Evolutionary conservation across 2,888 invertebrate genomes (phyloP).

Genomic region (Adineta ricciae): DNA sequence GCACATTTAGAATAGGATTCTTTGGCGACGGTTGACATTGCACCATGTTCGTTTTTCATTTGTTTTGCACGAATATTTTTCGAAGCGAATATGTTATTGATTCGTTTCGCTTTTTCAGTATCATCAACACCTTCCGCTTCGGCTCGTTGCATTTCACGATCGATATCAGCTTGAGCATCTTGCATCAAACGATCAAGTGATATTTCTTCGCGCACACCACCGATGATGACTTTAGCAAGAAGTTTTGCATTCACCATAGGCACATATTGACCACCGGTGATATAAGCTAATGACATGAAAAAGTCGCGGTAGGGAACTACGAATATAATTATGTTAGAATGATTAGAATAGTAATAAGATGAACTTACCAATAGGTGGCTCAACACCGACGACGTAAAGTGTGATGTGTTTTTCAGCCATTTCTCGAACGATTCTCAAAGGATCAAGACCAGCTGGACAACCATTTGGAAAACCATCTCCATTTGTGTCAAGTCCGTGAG

Average conservation of each 20-base stretch:
- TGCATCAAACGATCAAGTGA: slow-evolving; percentile 42
- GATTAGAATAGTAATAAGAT: too few relatives aligned
- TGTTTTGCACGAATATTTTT: slow-evolving; percentile 8
- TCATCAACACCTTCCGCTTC: slow-evolving; percentile 38
- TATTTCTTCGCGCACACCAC: slow-evolving; percentile 43
- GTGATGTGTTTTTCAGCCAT: slow-evolving; percentile 43
- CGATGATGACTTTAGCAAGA: slow-evolving; percentile 41
- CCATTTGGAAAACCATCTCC: slow-evolving; percentile 42
- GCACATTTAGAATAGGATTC: too few relatives aligned
- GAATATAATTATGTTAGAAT: too few relatives aligned
- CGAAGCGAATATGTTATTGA: slow-evolving; percentile 11
- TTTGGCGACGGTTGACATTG: too few relatives aligned
- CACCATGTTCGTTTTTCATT: background rate
- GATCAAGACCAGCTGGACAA: slow-evolving; percentile 42
- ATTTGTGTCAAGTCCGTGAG: slow-evolving; percentile 39
- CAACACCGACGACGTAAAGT: slow-evolving; percentile 43
- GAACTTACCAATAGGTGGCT: slow-evolving; percentile 37
- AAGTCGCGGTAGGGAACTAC: slow-evolving; percentile 41
- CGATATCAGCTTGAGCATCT: slow-evolving; percentile 40
- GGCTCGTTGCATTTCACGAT: slow-evolving; percentile 36
- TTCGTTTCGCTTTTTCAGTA: slow-evolving; percentile 3
- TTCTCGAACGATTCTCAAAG: slow-evolving; percentile 39
- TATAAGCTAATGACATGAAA: slow-evolving; percentile 41
- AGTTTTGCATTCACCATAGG: slow-evolving; percentile 40
- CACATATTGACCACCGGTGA: slow-evolving; percentile 44